Base-by-base conservation (phyloP, 2,113 vertebrate species). In the Agelaius phoeniceus region DNA sequence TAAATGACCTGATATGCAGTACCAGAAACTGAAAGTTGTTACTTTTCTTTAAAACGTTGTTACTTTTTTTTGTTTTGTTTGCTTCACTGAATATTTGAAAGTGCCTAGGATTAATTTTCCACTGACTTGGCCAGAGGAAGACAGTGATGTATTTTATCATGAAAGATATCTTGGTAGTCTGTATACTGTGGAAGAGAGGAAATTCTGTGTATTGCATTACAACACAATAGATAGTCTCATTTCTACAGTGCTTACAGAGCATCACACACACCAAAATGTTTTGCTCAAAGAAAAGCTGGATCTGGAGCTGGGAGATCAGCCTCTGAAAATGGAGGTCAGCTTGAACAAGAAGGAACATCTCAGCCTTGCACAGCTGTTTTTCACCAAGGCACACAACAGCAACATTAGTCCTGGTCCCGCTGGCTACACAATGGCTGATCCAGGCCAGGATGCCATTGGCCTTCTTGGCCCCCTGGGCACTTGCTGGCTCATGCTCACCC, bases 401-500 rank as follows among this genome's bases (percentile, higher is more conserved):
- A 68, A 37, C 9, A 39, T 6, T 46, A 39, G 8, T 48, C 13
- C 19, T 55, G 5, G 0, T 10, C 30, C 54, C 14, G 2, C 18
- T 62, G 61, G n/a, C 7, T 13, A 33, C 31, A 18, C 28, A 1
- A 11, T 7, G 5, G 20, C 44, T 58, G 58, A 27, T 35, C 1
- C 37, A 73, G 16, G 7, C 28, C 28, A 59, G 24, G 59, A 30
- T 66, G 33, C 7, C 26, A 26, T 2, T 35, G 15, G 11, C 28
- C 37, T 66, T 31, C 44, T 41, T 73, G 28, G 5, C 12, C 31
- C 27, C 8, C n/a, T 43, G 18, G 24, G 3, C n/a, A 61, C 6
- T 13, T 0, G 0, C 21, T 27, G 15, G 21, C 1, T 74, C 52
- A 51, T 33, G 22, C 27, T 62, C 21, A 22, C 23, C 17, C 2